Percentiles rank a stretch among this genome's conserved stretches.
Evolutionary conservation across 1,140 invertebrate species (phyloP).

Genomic region (Drosophila arawakana): DNA sequence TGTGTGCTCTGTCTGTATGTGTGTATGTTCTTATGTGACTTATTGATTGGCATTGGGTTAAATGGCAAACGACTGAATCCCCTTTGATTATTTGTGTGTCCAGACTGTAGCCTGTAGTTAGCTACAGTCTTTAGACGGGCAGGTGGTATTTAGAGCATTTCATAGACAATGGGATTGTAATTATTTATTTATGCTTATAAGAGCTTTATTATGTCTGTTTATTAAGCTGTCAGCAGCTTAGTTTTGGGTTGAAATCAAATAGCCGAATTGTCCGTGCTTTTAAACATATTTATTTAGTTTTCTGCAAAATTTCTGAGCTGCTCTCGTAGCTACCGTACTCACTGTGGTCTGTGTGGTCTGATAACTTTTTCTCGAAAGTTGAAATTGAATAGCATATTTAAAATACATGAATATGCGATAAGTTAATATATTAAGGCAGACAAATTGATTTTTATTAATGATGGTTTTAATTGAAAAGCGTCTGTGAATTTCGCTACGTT

Average conservation of each 20-base stretch:
- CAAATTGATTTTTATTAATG: slow-evolving; percentile 28
- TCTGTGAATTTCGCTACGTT: not conserved
- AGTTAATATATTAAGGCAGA: not conserved
- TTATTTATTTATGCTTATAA: not conserved
- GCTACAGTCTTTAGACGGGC: not conserved
- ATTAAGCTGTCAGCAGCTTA: too few relatives aligned
- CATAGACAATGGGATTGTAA: not conserved
- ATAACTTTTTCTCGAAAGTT: not conserved
- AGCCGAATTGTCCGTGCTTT: too few relatives aligned
- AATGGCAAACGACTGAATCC: slow-evolving; percentile 51
- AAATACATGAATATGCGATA: slow-evolving; percentile 9
- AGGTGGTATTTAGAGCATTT: slow-evolving; percentile 13
- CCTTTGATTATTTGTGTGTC: slow-evolving; percentile 62
- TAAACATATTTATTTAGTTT: too few relatives aligned
- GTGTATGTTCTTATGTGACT: slow-evolving; percentile 51
- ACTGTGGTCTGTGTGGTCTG: slow-evolving; percentile 7
- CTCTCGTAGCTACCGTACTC: not conserved
- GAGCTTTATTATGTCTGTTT: not conserved
- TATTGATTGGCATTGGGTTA: slow-evolving; percentile 70
- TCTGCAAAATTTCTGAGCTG: not conserved
- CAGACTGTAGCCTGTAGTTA: slow-evolving; percentile 15
- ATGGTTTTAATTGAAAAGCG: slow-evolving; percentile 3
- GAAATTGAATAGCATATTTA: slow-evolving; percentile 8
- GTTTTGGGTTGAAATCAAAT: too few relatives aligned
- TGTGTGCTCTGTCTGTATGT: not conserved